Evolutionary conservation across 2,797 vertebrate genomes (phyloP).

Genomic region (Eulemur coronatus): DNA sequence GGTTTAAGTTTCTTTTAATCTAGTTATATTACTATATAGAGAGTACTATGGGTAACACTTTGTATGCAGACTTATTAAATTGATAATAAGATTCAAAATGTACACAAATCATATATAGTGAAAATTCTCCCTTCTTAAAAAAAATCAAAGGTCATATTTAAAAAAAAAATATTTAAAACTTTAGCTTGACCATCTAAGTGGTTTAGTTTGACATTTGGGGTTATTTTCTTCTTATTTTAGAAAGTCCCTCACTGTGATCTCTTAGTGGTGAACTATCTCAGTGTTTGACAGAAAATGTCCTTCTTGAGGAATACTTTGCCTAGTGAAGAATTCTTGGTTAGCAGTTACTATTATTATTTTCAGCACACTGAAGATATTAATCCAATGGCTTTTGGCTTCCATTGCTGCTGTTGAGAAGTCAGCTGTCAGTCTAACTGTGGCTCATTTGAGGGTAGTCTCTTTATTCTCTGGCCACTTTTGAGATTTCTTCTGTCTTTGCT

Average conservation of each 20-base stretch:
- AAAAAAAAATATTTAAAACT: background rate
- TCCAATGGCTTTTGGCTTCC: background rate
- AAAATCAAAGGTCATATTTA: background rate
- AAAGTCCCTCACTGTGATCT: background rate
- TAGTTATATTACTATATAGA: background rate
- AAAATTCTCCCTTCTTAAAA: background rate
- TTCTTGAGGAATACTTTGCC: background rate
- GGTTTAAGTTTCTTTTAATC: background rate
- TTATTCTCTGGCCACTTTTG: background rate
- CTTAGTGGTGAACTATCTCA: background rate
- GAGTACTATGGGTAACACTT: background rate
- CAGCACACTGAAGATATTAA: background rate
- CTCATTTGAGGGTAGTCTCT: background rate
- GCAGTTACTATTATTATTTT: background rate
- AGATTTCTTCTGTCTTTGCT: background rate
- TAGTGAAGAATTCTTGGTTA: background rate
- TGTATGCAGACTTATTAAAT: constrained; percentile 2
- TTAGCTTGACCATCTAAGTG: background rate
- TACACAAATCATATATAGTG: background rate
- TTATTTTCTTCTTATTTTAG: constrained; percentile 5
- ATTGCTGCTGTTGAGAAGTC: background rate
- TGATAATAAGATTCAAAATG: background rate
- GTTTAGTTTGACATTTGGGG: constrained; percentile 4
- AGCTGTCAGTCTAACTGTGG: background rate
- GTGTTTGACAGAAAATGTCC: background rate